A percentile compares a stretch with the other conserved stretches of the same genome.
phyloP scores from a whole-genome alignment of 2,113 vertebrate genomes.

The Sceloporus tristichus region DNA sequence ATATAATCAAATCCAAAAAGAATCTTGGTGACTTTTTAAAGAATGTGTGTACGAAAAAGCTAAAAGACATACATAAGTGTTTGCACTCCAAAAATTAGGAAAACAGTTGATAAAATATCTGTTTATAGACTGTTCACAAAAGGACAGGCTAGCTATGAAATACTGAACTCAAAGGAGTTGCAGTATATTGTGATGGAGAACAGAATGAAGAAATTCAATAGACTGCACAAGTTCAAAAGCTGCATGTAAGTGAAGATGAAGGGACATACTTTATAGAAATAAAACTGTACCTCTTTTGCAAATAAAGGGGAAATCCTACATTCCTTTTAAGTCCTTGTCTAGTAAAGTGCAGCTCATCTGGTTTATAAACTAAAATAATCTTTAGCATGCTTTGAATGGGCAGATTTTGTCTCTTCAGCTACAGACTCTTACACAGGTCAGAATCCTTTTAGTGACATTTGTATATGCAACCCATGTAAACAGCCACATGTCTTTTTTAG shows the following conservation, averaged over 20 bases:
- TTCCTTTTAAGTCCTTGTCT: neutral
- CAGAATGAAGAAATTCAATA: neutral
- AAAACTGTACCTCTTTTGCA: neutral
- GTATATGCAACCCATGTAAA: no score
- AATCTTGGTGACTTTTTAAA: slow-evolving; percentile 22
- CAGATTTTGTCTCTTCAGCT: neutral
- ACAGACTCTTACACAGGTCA: no score
- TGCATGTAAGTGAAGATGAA: neutral
- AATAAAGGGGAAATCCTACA: neutral
- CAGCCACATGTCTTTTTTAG: no score
- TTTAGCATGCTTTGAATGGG: neutral
- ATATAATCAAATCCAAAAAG: slow-evolving; percentile 44
- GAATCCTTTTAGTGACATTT: no score
- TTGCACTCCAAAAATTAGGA: slow-evolving; percentile 43
- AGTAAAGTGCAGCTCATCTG: neutral
- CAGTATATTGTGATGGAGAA: neutral
- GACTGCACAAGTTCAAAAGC: neutral
- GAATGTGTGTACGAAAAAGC: neutral
- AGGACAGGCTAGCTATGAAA: slow-evolving; percentile 29
- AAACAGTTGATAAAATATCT: slow-evolving; percentile 27
- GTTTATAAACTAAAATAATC: neutral
- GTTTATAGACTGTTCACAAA: slow-evolving; percentile 27
- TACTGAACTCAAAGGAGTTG: slow-evolving; percentile 14
- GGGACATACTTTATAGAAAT: neutral
- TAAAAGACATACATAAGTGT: slow-evolving; percentile 40